These are phyloP conservation scores for Oreochromis aureus DNA, from an alignment of 2,113 vertebrate species.

Conservation along the genomic window DNA sequence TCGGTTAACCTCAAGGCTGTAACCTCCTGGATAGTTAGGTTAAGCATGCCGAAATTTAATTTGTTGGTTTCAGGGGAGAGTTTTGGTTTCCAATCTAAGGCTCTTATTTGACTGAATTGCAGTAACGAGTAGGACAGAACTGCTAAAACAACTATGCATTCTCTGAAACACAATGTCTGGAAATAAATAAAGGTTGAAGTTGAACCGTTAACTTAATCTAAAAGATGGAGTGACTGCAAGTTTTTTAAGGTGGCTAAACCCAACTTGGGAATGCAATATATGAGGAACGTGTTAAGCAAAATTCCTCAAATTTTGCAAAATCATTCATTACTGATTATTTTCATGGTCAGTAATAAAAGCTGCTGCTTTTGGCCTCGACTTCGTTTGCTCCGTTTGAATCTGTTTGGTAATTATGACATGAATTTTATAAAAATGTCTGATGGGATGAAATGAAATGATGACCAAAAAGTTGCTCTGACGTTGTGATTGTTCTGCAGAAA, in stretches of 20 bases:
- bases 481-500: not conserved
- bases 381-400: accelerated
- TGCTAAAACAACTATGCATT: not conserved
- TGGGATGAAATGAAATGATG: not conserved
- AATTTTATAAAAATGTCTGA: not conserved
- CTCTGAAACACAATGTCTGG: not conserved
- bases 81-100: not conserved
- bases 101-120: not conserved
- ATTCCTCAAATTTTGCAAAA: not conserved
- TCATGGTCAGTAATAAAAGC: not conserved
- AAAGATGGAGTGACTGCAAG: not conserved
- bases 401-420: not conserved
- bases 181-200: not conserved
- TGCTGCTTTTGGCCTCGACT: not conserved
- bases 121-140: not conserved
- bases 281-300: not conserved
- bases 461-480: accelerated
- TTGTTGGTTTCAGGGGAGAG: not conserved
- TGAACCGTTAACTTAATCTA: not conserved
- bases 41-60: not conserved
- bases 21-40: not conserved
- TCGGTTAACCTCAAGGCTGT: slow-evolving; percentile 8
- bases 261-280: not conserved
- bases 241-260: not conserved
- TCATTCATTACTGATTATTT: not conserved